A percentile compares a stretch with the other conserved stretches of the same genome.
These are phyloP conservation scores for Alectura lathami DNA, from an alignment of 2,113 vertebrate species.

Conservation along the genomic window DNA sequence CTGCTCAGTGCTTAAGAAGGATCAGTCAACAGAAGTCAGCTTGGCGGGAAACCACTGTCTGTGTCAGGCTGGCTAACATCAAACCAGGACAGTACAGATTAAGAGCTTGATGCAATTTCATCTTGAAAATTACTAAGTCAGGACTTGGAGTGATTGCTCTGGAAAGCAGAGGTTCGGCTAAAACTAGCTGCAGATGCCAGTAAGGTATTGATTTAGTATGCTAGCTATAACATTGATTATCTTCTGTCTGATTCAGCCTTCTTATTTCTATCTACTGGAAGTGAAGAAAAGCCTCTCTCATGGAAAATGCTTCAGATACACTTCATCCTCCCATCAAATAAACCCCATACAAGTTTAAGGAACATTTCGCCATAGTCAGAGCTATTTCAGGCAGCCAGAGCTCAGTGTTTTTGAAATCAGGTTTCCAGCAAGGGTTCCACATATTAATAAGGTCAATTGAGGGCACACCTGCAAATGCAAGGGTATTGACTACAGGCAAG, in stretches of 20 bases:
- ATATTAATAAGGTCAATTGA: constrained; percentile 57
- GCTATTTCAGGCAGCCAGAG: background rate
- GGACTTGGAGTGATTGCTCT: constrained; percentile 64
- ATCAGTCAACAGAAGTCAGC: background rate
- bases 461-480: constrained; percentile 67
- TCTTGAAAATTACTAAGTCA: constrained; percentile 63
- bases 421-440: constrained; percentile 19
- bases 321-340: background rate
- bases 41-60: background rate
- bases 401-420: constrained; percentile 7
- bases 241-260: constrained; percentile 39
- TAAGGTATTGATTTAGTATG: constrained; percentile 70
- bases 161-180: constrained; percentile 57
- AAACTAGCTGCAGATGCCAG: constrained; percentile 60
- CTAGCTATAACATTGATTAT: constrained; percentile 48
- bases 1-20: background rate
- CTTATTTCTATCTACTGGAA: constrained; percentile 55
- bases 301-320: background rate
- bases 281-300: background rate
- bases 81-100: background rate
- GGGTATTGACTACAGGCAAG: constrained; percentile 58
- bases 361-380: background rate
- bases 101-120: constrained; percentile 63
- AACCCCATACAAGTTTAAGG: background rate
- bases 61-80: constrained; percentile 22